Base-by-base conservation (phyloP, 2,797 vertebrate genomes). In the Falco biarmicus region DNA sequence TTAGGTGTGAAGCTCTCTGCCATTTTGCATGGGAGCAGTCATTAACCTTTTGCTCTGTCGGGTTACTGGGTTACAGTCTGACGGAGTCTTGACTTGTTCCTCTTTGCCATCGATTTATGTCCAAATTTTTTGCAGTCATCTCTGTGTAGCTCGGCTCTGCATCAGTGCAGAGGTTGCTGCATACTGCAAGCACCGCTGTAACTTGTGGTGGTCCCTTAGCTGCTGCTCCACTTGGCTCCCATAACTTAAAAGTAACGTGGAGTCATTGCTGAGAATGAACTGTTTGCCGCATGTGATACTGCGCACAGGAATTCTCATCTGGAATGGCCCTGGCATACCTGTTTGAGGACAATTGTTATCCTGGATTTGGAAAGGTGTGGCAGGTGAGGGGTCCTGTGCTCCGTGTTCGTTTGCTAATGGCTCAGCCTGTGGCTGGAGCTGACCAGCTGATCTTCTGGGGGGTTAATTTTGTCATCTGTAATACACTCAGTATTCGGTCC, bases 1-100 rank as follows among this genome's bases (percentile, higher is more conserved):
- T 83, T 56, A 43, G 76, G 48, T 92, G 77, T 87, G 89, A 93
- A 84, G 76, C 68, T 39, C 87, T 90, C 78, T 91, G 11, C 41
- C 13, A 2, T 53, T 90, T 83, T 66, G 34, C 17, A 4, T 14
- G 53, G 50, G 43, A 66, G 26, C 25, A 34, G 16, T 61, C 45
- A 9, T 18, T 37, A 39, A 34, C 32, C 11, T 90, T 61, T 59
- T 68, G n/a, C 84, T 86, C 73, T 74, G 26, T 37, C 68, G 19
- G 10, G 8, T 54, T 64, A 20, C 28, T 71, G 11, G 24, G 15
- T 76, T 84, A 56, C 61, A 61, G 63, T 43, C 15, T 61, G 37
- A 22, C 22, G 59, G 76, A 18, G 21, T 37, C 82, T 60, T 71
- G 15, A 24, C 18, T n/a, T 78, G 12, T 31, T 87, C 32, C 28